These are phyloP conservation scores for Amphiura filiformis DNA, from an alignment of 35 echinoderm and acorn worm species.

Conservation along the genomic window DNA sequence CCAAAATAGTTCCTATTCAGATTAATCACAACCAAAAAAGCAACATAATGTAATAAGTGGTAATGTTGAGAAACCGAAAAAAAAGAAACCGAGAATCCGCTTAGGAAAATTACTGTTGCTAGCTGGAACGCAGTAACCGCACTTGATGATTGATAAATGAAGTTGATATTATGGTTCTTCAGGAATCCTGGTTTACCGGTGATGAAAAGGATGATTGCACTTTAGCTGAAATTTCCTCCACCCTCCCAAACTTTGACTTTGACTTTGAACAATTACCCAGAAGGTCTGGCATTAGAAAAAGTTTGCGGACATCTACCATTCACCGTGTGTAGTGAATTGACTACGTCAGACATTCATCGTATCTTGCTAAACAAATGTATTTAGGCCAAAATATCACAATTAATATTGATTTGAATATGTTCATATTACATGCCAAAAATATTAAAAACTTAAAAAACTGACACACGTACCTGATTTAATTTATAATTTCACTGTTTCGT, in stretches of 20 bases:
- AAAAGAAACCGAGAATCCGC: neutral
- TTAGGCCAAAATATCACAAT: no score
- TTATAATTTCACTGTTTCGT: no score
- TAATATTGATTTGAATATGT: no score
- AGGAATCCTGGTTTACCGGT: conserved; percentile 7
- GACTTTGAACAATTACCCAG: conserved; percentile 1
- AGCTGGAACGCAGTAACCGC: conserved; percentile 5
- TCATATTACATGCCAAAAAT: no score
- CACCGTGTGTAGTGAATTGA: no score
- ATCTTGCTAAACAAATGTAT: no score
- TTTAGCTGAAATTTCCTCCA: neutral
- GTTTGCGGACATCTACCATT: no score
- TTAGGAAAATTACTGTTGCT: neutral
- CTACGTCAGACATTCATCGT: no score
- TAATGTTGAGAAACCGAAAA: neutral
- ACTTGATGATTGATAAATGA: neutral
- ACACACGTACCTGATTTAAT: no score
- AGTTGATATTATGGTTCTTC: conserved; percentile 12
- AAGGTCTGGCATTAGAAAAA: neutral
- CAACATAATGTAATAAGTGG: neutral
- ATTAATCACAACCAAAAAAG: conserved; percentile 22
- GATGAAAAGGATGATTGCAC: conserved; percentile 1
- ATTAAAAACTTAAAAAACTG: no score
- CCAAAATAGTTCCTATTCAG: neutral
- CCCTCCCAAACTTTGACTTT: conserved; percentile 13